phyloP scores from a whole-genome alignment of 2,888 invertebrate species.

The Schizotus pectinicornis region DNA sequence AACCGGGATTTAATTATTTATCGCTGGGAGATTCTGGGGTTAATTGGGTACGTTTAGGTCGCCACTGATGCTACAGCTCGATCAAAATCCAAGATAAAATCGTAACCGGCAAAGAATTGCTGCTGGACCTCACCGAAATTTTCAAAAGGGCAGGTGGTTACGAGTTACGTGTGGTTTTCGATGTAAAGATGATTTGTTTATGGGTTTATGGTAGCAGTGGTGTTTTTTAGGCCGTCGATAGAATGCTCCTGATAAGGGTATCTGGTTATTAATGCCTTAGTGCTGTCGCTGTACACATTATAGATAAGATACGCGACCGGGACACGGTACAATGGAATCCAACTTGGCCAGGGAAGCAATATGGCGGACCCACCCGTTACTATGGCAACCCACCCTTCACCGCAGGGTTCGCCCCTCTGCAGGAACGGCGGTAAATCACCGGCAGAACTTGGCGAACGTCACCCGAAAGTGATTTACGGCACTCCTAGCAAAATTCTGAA shows the following conservation, averaged over 20 bases:
- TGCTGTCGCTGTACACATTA: constrained; percentile 37
- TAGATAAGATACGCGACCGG: constrained; percentile 46
- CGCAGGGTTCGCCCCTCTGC: constrained; percentile 49
- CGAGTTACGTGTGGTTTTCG: too few relatives aligned
- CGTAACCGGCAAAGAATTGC: too few relatives aligned
- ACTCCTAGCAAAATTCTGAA: constrained; percentile 38
- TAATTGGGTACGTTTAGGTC: too few relatives aligned
- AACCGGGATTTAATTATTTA: too few relatives aligned
- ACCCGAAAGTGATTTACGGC: constrained; percentile 42
- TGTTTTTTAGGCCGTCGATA: background rate
- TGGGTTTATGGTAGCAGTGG: too few relatives aligned
- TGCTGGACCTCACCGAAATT: too few relatives aligned
- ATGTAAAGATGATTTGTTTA: too few relatives aligned
- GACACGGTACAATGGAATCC: constrained; percentile 34
- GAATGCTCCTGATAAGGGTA: constrained; percentile 2
- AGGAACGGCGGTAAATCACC: constrained; percentile 38
- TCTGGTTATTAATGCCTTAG: constrained; percentile 37
- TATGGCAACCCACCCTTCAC: constrained; percentile 54
- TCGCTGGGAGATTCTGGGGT: too few relatives aligned
- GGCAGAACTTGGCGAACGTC: constrained; percentile 40
- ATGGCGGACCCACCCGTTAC: constrained; percentile 53
- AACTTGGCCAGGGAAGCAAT: constrained; percentile 39
- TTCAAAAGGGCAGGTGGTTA: too few relatives aligned
- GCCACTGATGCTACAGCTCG: too few relatives aligned
- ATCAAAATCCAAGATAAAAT: too few relatives aligned